Evolutionary conservation across 1,140 invertebrate genomes (phyloP).

Genomic region (Drosophila nasuta): DNA sequence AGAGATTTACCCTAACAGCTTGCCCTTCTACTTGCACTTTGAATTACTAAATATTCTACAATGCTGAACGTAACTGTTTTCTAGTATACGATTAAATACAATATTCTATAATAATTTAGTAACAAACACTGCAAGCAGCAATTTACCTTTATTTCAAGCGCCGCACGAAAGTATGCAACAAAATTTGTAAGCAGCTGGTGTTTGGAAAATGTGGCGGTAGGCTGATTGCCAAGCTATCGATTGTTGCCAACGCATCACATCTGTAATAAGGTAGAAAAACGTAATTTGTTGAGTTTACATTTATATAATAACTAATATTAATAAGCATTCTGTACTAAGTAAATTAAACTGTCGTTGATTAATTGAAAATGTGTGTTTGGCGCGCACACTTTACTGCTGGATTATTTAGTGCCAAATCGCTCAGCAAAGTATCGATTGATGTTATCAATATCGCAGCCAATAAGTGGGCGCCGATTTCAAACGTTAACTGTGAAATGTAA

Average conservation of each 20-base stretch:
- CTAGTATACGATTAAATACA: neutral
- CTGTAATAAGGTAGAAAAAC: too few species aligned
- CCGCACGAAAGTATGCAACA: neutral
- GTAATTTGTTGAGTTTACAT: too few species aligned
- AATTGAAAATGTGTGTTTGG: neutral
- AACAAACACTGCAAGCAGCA: neutral
- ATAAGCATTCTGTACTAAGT: too few species aligned
- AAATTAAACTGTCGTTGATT: neutral
- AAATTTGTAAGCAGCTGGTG: neutral
- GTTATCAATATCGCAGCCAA: neutral
- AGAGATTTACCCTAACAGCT: neutral
- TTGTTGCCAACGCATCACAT: neutral
- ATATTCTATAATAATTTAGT: neutral
- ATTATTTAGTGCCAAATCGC: neutral
- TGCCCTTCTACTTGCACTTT: too few species aligned
- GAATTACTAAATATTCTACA: neutral
- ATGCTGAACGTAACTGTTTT: neutral
- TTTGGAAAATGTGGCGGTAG: constrained; percentile 8
- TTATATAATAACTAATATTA: too few species aligned
- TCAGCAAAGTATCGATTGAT: neutral
- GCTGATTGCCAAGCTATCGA: neutral
- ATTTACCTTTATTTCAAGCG: neutral
- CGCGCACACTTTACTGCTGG: neutral
- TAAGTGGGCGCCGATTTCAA: neutral
- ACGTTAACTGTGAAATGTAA: too few species aligned